Percentiles rank a stretch among this genome's conserved stretches.
Conservation (phyloP, 1,140 invertebrate genomes). For the Pristionchus pacificus region DNA sequence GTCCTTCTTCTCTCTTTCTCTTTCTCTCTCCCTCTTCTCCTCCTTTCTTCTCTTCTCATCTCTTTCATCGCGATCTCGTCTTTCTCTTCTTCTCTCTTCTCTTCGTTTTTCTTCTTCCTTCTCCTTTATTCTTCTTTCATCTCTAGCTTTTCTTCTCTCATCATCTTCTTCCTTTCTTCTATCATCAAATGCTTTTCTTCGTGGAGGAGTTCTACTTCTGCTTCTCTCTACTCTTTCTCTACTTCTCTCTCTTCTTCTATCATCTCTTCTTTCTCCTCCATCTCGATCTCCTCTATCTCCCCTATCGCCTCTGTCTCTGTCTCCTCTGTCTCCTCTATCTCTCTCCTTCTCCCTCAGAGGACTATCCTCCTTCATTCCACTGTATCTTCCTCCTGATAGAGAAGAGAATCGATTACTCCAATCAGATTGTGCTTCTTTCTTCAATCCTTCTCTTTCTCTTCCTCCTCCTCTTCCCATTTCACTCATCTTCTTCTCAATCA, state of each 20-base stretch:
- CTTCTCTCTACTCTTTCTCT: too few species aligned
- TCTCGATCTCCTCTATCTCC: constrained; percentile 8
- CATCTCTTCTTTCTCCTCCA: neutral
- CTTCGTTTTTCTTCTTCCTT: constrained; percentile 1
- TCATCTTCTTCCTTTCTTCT: neutral
- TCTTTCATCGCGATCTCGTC: neutral
- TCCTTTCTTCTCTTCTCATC: constrained; percentile 3
- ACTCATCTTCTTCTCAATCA: constrained; percentile 91
- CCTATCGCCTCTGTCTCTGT: constrained; percentile 1
- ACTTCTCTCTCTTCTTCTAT: constrained; percentile 4
- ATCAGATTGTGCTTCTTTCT: constrained; percentile 39
- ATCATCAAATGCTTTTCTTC: neutral
- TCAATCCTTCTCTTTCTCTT: constrained; percentile 12
- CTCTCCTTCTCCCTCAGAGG: constrained; percentile 7
- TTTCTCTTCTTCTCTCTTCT: constrained; percentile 14
- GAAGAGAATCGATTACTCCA: constrained; percentile 39
- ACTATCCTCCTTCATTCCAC: constrained; percentile 25
- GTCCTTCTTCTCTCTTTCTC: constrained; percentile 19
- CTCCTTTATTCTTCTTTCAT: neutral
- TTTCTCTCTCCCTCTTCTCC: constrained; percentile 14
- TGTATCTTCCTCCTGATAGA: constrained; percentile 48
- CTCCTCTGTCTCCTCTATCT: neutral
- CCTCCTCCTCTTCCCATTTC: constrained; percentile 62
- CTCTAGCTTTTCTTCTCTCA: too few species aligned
- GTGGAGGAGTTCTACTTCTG: neutral